phyloP scores from a whole-genome alignment of 2,113 vertebrate species.

The Fulmarus glacialis region DNA sequence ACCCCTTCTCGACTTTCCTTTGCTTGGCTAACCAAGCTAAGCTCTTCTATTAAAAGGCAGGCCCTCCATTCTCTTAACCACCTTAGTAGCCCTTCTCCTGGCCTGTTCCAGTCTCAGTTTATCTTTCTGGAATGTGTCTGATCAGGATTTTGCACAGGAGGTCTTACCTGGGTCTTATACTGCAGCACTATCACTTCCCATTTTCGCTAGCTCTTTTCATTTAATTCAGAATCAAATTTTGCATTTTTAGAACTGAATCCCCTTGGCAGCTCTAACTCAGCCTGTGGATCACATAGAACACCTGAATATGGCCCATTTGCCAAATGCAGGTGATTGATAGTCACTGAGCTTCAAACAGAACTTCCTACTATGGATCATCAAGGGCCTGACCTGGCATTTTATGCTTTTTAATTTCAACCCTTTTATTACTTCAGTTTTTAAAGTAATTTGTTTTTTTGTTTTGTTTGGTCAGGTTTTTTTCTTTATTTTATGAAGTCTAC shows the following conservation, averaged over 20 bases:
- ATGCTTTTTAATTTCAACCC: neutral
- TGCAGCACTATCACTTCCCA: neutral
- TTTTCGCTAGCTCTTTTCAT: neutral
- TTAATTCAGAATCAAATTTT: neutral
- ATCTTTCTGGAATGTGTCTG: neutral
- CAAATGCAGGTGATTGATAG: neutral
- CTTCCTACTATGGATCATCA: neutral
- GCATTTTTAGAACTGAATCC: neutral
- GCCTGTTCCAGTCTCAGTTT: neutral
- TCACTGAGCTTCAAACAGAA: neutral
- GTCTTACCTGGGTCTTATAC: neutral
- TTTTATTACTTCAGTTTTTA: neutral
- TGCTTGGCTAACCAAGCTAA: neutral
- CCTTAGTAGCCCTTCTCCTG: neutral
- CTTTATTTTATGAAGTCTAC: neutral
- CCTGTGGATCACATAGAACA: neutral
- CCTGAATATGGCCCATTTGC: neutral
- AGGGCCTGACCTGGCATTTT: neutral
- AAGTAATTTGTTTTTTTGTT: neutral
- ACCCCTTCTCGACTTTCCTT: neutral
- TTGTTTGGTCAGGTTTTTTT: rapidly evolving
- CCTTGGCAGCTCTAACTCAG: neutral
- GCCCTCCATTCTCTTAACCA: neutral
- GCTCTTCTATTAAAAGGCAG: neutral
- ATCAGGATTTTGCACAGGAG: neutral